phyloP scores from a whole-genome alignment of 2,113 vertebrate genomes.

The Grantiella picta region DNA sequence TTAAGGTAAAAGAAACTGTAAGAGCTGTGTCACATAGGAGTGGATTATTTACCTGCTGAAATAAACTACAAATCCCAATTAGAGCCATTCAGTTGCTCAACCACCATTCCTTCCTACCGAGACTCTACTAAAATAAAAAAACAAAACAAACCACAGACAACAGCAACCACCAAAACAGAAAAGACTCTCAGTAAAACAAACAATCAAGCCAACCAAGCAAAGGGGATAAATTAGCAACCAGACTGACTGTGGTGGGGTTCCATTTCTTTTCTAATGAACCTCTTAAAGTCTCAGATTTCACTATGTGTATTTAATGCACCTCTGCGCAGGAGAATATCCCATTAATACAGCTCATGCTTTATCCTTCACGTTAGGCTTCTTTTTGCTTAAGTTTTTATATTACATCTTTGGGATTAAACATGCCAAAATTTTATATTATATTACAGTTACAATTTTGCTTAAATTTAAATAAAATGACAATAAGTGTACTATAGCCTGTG shows the following conservation, averaged over 20 bases:
- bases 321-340: background rate
- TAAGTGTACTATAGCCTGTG: background rate
- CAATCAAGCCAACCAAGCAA: background rate
- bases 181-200: background rate
- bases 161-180: background rate
- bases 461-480: slow-evolving; percentile 13
- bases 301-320: background rate
- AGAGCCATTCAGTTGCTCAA: background rate
- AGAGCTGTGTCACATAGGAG: fast-evolving
- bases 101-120: background rate
- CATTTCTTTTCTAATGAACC: background rate
- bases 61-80: background rate
- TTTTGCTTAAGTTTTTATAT: background rate
- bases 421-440: background rate
- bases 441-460: background rate
- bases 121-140: background rate
- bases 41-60: background rate
- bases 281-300: background rate
- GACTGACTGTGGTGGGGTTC: background rate
- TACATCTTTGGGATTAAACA: background rate
- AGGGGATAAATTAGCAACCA: background rate
- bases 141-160: background rate
- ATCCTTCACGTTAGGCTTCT: background rate
- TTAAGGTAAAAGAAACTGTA: background rate
- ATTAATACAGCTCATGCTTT: background rate